A percentile compares a stretch with the other conserved stretches of the same genome.
Conservation (phyloP, 2,797 vertebrate genomes). For the Neosilurus hyrtlii region DNA sequence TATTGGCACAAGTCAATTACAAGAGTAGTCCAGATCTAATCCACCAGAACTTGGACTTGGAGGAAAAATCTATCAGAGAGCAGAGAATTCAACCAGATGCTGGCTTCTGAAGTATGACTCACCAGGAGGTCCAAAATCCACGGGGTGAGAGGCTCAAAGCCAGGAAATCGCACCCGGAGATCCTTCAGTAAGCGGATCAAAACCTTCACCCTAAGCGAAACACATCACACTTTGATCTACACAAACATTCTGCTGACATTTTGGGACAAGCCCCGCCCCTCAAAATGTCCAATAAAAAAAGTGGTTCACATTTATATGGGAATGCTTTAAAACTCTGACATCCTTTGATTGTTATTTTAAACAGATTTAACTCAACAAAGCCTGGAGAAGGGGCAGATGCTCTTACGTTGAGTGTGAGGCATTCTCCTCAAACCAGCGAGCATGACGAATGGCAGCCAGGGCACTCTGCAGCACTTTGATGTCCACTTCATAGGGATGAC, state of each 20-base stretch:
- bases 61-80: neutral
- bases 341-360: neutral
- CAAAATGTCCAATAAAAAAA: no score
- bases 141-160: slow-evolving; percentile 92
- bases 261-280: neutral
- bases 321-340: neutral
- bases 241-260: slow-evolving; percentile 16
- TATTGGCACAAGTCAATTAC: neutral
- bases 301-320: neutral
- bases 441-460: slow-evolving; percentile 92
- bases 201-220: slow-evolving; percentile 85
- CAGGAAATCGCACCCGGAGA: slow-evolving; percentile 85
- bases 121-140: slow-evolving; percentile 96
- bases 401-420: slow-evolving; percentile 95
- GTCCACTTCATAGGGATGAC: slow-evolving; percentile 78
- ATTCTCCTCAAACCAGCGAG: slow-evolving; percentile 97
- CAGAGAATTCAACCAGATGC: neutral
- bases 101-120: slow-evolving; percentile 37
- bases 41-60: neutral
- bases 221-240: slow-evolving; percentile 2
- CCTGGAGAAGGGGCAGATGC: neutral
- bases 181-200: slow-evolving; percentile 93
- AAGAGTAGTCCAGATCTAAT: neutral
- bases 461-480: slow-evolving; percentile 97
- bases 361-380: neutral